Evolutionary conservation across 2,113 vertebrate species (phyloP).

Genomic region (Atherinomorus stipes): DNA sequence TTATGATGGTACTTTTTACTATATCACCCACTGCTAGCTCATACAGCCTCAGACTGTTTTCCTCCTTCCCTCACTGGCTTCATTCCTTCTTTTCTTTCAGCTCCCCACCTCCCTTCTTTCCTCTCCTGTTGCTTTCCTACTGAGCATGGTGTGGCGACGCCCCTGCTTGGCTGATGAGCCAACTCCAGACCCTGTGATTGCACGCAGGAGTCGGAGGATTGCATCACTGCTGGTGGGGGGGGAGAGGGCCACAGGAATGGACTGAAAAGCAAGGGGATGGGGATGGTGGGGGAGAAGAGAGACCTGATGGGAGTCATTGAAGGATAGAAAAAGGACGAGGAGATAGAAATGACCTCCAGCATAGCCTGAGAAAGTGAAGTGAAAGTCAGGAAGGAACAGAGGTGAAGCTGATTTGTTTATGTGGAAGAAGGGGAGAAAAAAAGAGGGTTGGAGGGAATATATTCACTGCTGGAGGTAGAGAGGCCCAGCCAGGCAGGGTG

Average conservation of each 20-base stretch:
- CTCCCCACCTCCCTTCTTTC: slow-evolving; percentile 56
- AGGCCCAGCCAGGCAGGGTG: slow-evolving; percentile 36
- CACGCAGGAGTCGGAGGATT: slow-evolving; percentile 79
- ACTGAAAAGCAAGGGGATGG: slow-evolving; percentile 24
- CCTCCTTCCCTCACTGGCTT: slow-evolving; percentile 45
- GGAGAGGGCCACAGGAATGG: slow-evolving; percentile 77
- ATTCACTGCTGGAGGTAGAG: slow-evolving; percentile 53
- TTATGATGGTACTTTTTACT: slow-evolving; percentile 37
- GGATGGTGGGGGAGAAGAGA: slow-evolving; percentile 1
- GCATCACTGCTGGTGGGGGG: slow-evolving; percentile 82
- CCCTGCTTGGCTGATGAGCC: slow-evolving; percentile 69
- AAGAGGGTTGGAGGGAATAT: slow-evolving; percentile 25
- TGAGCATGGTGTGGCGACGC: slow-evolving; percentile 65
- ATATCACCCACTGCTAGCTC: slow-evolving; percentile 30
- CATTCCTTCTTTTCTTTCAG: slow-evolving; percentile 36
- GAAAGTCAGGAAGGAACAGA: slow-evolving; percentile 20
- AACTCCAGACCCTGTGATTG: slow-evolving; percentile 81
- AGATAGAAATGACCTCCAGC: slow-evolving; percentile 21
- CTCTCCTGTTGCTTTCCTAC: slow-evolving; percentile 68
- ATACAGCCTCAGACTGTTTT: slow-evolving; percentile 52
- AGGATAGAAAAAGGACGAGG: slow-evolving; percentile 23
- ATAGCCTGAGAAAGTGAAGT: slow-evolving; percentile 27
- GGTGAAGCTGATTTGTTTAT: slow-evolving; percentile 37
- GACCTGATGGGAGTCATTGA: slow-evolving; percentile 13
- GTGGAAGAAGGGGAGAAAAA: slow-evolving; percentile 15